Conservation (phyloP, 1,140 invertebrate genomes). For the Diploscapter pachys region DNA sequence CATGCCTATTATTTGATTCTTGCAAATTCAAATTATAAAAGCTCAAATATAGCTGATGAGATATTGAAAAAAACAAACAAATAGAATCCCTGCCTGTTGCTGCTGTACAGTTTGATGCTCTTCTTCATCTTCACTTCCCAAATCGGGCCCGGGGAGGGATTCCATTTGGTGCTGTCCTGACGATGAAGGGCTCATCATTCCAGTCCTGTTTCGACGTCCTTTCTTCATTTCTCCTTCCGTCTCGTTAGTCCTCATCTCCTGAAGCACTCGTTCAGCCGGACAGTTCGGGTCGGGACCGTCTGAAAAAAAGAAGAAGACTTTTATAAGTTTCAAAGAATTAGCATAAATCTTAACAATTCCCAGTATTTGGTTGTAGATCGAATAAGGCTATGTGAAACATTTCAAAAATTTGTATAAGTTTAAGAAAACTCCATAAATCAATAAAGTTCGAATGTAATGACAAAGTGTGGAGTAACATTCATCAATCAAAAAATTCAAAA, state of each 20-base stretch:
- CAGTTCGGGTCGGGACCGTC: conserved; percentile 12
- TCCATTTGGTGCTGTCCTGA: neutral
- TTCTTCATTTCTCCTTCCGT: conserved; percentile 22
- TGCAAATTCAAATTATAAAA: neutral
- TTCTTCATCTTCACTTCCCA: conserved; percentile 12
- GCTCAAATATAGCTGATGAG: neutral
- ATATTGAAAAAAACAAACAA: conserved; percentile 20
- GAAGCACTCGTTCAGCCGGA: conserved; percentile 17
- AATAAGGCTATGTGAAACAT: too few relatives aligned
- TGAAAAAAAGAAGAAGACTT: neutral
- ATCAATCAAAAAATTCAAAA: too few relatives aligned
- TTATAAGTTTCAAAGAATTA: too few relatives aligned
- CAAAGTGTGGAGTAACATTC: too few relatives aligned
- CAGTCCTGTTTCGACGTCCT: neutral
- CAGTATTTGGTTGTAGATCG: too few relatives aligned
- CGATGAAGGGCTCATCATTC: neutral
- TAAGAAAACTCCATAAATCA: too few relatives aligned
- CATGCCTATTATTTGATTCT: neutral
- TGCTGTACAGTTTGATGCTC: neutral
- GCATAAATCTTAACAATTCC: too few relatives aligned
- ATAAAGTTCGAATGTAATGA: too few relatives aligned
- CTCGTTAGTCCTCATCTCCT: conserved; percentile 29
- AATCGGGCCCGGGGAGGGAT: conserved; percentile 18
- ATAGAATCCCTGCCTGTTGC: conserved; percentile 13
- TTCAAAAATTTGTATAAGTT: too few relatives aligned